Percentiles rank a stretch among this genome's conserved stretches.
These are phyloP conservation scores for Acanthisitta chloris DNA, from an alignment of 2,113 vertebrate genomes.

Conservation along the genomic window DNA sequence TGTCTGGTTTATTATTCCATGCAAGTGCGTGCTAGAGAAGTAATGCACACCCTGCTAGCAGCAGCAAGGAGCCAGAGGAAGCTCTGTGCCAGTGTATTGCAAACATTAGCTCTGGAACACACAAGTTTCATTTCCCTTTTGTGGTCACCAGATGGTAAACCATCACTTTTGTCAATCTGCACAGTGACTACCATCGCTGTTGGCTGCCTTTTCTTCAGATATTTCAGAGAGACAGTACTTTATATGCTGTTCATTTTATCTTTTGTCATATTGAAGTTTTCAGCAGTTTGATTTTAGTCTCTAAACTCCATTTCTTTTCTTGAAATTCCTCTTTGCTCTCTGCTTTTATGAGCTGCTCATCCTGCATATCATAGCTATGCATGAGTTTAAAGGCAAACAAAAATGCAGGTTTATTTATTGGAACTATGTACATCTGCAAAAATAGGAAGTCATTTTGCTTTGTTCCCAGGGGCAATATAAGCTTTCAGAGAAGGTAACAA, in stretches of 20 bases:
- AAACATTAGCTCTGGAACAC: constrained; percentile 20
- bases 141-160: background rate
- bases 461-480: background rate
- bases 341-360: background rate
- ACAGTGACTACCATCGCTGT: background rate
- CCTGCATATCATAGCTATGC: background rate
- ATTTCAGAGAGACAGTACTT: background rate
- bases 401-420: background rate
- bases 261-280: background rate
- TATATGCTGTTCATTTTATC: background rate
- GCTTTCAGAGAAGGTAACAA: background rate
- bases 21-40: background rate
- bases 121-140: background rate
- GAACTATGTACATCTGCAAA: background rate
- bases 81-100: background rate
- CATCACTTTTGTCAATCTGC: background rate
- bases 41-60: background rate
- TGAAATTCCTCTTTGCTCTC: background rate
- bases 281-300: background rate
- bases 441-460: background rate
- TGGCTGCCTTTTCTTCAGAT: background rate
- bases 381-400: background rate
- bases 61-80: background rate
- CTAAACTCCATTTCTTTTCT: background rate
- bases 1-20: background rate